A percentile compares a stretch with the other conserved stretches of the same genome.
Evolutionary conservation across 53 echinoderm and acorn worm species (phyloP).

Genomic region (Temnopleurus reevesii): DNA sequence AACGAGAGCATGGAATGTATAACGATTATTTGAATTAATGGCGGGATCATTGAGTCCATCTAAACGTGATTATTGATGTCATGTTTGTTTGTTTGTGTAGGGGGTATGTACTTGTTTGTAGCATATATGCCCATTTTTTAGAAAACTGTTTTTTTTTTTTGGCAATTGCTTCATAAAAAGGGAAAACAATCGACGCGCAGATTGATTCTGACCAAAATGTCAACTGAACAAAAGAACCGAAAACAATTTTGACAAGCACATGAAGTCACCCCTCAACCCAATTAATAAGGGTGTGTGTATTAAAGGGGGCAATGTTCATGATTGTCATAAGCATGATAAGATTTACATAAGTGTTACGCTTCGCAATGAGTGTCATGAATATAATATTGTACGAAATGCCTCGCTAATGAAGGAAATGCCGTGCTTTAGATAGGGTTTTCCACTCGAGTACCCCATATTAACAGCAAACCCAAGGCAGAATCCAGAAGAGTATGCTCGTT

Average conservation of each 20-base stretch:
- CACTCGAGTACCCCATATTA: constrained; percentile 37
- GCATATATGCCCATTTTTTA: no score
- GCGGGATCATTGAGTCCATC: neutral
- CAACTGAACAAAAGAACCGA: neutral
- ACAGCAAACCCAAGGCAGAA: neutral
- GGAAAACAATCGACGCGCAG: neutral
- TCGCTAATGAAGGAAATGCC: neutral
- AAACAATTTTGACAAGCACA: neutral
- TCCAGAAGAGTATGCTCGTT: neutral
- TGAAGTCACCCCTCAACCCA: no score
- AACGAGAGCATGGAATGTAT: no score
- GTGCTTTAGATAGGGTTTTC: constrained; percentile 32
- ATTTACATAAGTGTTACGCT: constrained; percentile 32
- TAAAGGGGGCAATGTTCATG: no score
- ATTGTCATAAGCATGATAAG: no score
- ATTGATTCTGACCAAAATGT: neutral
- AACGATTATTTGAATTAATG: neutral
- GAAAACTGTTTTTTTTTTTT: no score
- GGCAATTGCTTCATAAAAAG: neutral
- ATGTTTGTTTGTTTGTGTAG: no score
- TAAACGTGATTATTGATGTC: neutral
- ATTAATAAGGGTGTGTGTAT: no score
- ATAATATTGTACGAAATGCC: constrained; percentile 19
- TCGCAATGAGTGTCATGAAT: constrained; percentile 7
- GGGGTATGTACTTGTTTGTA: no score